Evolutionary conservation across 2,888 invertebrate genomes (phyloP).

Genomic region (Graphium colonna): DNA sequence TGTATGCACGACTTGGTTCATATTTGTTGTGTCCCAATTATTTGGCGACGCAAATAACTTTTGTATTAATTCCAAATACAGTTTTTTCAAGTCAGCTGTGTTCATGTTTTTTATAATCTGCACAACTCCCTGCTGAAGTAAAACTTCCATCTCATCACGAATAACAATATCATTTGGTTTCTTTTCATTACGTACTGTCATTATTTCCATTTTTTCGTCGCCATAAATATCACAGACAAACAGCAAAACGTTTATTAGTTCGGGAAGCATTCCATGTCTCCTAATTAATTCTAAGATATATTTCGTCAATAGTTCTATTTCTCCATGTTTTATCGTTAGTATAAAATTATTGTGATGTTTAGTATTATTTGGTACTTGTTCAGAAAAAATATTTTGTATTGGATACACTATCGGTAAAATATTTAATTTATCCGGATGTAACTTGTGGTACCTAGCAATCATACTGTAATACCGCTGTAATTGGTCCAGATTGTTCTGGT

Average conservation of each 20-base stretch:
- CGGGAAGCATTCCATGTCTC: background rate
- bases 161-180: too few relatives aligned
- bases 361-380: too few relatives aligned
- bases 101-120: slow-evolving; percentile 5
- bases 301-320: background rate
- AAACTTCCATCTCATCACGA: slow-evolving; percentile 1
- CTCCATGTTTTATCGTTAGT: too few relatives aligned
- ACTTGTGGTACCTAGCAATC: too few relatives aligned
- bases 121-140: background rate
- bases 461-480: slow-evolving; percentile 2
- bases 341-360: too few relatives aligned
- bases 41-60: background rate
- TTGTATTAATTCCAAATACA: slow-evolving; percentile 1
- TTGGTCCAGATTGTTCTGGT: slow-evolving; percentile 2
- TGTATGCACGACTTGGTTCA: too few relatives aligned
- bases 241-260: slow-evolving; percentile 7
- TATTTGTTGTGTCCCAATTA: background rate
- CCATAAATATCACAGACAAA: slow-evolving; percentile 11
- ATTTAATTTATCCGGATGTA: too few relatives aligned
- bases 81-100: background rate
- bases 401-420: too few relatives aligned
- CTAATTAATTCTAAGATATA: slow-evolving; percentile 5
- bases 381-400: too few relatives aligned
- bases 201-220: background rate
- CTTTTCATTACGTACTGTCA: too few relatives aligned